phyloP scores from a whole-genome alignment of 2,888 invertebrate species.

The Epinotia bilunana region DNA sequence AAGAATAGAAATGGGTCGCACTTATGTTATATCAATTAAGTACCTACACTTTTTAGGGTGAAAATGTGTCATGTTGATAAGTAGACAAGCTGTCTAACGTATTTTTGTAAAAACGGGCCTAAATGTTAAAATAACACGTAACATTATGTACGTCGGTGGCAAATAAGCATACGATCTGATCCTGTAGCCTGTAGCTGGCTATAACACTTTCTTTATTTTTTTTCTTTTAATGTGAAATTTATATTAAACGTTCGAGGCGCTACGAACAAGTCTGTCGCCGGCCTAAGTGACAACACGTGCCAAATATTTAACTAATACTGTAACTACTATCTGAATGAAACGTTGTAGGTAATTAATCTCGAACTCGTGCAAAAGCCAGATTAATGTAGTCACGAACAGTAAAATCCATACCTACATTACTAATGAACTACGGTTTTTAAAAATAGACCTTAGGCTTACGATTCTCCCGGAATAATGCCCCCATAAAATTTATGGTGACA shows the following conservation, averaged over 20 bases:
- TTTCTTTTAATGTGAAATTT: not conserved
- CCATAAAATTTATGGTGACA: not conserved
- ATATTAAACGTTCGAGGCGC: not conserved
- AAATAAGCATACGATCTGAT: too few relatives aligned
- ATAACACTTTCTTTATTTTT: too few relatives aligned
- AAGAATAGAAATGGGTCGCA: too few relatives aligned
- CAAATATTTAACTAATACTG: slow-evolving; percentile 28
- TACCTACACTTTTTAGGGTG: too few relatives aligned
- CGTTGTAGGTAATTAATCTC: slow-evolving; percentile 12
- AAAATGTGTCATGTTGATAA: too few relatives aligned
- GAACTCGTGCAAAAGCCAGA: slow-evolving; percentile 10
- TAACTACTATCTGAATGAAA: slow-evolving; percentile 8
- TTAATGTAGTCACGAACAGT: slow-evolving; percentile 10
- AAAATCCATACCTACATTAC: not conserved
- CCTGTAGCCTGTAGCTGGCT: too few relatives aligned
- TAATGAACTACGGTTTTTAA: not conserved
- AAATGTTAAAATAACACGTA: too few relatives aligned
- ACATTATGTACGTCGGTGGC: too few relatives aligned
- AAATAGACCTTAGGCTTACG: not conserved
- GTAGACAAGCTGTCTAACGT: too few relatives aligned
- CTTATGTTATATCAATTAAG: too few relatives aligned
- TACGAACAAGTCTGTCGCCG: not conserved
- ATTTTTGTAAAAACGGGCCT: too few relatives aligned
- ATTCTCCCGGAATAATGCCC: not conserved
- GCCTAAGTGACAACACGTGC: slow-evolving; percentile 1